These are phyloP conservation scores for Marmota monax DNA, from an alignment of 2,113 vertebrate species.

Conservation along the genomic window DNA sequence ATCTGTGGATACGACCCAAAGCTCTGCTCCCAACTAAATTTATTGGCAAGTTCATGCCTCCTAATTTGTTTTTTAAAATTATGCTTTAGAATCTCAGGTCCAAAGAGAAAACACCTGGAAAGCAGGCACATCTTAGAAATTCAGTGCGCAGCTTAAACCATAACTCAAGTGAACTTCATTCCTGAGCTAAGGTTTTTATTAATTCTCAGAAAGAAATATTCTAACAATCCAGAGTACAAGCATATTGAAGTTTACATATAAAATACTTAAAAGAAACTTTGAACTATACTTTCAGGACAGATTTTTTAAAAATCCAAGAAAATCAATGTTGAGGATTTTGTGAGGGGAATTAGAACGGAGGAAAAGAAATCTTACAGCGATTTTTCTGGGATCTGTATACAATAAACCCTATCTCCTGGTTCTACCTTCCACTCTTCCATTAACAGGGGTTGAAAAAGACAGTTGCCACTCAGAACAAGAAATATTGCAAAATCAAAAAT, in stretches of 20 bases:
- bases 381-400: background rate
- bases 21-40: background rate
- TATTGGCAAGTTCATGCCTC: background rate
- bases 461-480: background rate
- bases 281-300: background rate
- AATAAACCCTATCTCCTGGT: background rate
- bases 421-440: background rate
- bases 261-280: background rate
- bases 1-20: background rate
- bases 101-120: conserved; percentile 60
- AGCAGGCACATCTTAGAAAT: background rate
- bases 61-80: conserved; percentile 43
- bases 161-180: conserved; percentile 60
- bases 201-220: conserved; percentile 14
- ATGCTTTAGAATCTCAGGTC: conserved; percentile 4
- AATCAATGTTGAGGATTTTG: background rate
- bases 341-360: background rate
- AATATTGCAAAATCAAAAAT: background rate
- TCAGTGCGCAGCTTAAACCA: conserved; percentile 10
- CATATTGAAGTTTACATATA: background rate
- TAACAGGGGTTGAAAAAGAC: background rate
- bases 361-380: background rate
- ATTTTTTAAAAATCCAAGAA: background rate
- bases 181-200: conserved; percentile 32
- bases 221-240: background rate